These are phyloP conservation scores for Troides oblongomaculatus DNA, from an alignment of 2,888 invertebrate species.

Conservation along the genomic window DNA sequence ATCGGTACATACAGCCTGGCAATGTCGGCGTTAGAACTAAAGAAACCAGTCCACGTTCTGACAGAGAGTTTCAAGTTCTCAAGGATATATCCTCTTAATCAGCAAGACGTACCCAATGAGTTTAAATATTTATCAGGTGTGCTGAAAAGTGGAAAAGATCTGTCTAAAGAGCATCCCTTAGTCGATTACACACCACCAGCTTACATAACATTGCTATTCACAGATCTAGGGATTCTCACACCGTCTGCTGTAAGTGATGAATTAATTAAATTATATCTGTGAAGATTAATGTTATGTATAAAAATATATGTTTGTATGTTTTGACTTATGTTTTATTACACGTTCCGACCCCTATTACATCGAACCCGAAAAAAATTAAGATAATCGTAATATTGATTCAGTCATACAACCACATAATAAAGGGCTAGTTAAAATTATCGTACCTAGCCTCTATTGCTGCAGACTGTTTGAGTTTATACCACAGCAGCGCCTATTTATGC, in stretches of 20 bases:
- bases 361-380: too few species aligned
- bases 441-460: too few species aligned
- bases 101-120: slow-evolving; percentile 92
- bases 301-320: slow-evolving; percentile 35
- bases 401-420: too few species aligned
- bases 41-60: slow-evolving; percentile 96
- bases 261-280: slow-evolving; percentile 96
- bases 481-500: too few species aligned
- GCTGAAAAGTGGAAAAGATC: slow-evolving; percentile 54
- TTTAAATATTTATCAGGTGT: slow-evolving; percentile 85
- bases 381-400: too few species aligned
- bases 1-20: slow-evolving; percentile 92
- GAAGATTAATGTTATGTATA: slow-evolving; percentile 49
- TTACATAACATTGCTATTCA: slow-evolving; percentile 95
- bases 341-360: too few species aligned
- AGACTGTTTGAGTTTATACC: too few species aligned
- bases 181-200: slow-evolving; percentile 99
- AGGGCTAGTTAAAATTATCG: too few species aligned
- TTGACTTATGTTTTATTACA: background rate
- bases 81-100: slow-evolving; percentile 94
- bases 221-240: slow-evolving; percentile 96
- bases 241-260: slow-evolving; percentile 99
- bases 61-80: slow-evolving; percentile 99
- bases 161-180: slow-evolving; percentile 87
- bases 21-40: slow-evolving; percentile 91